Conservation (phyloP, 2,113 vertebrate species). For the Genyomyrus donnyi region DNA sequence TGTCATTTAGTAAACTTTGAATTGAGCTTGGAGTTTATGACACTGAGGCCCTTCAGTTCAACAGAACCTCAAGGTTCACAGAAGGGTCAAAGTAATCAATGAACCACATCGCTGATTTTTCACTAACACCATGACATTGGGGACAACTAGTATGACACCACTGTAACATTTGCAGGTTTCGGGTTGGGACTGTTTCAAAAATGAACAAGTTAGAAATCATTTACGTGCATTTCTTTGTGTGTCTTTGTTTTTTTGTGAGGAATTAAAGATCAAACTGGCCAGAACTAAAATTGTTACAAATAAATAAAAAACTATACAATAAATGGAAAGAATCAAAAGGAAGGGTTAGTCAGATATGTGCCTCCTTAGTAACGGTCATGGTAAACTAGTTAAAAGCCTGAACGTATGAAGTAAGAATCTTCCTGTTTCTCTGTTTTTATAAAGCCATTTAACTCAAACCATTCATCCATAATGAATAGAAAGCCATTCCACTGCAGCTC, state of each 20-base stretch:
- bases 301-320: background rate
- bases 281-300: background rate
- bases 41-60: background rate
- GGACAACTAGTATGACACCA: background rate
- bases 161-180: background rate
- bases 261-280: background rate
- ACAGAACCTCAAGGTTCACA: background rate
- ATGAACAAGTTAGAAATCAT: background rate
- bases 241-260: background rate
- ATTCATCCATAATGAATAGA: slow-evolving; percentile 2
- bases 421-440: background rate
- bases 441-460: slow-evolving; percentile 1
- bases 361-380: background rate
- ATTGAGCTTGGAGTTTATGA: background rate
- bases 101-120: background rate
- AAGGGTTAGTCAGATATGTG: background rate
- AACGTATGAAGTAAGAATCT: background rate
- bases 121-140: background rate
- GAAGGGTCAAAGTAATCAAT: background rate
- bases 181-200: background rate
- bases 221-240: background rate
- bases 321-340: background rate
- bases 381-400: background rate
- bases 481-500: background rate
- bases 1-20: background rate